phyloP scores from a whole-genome alignment of 2,797 vertebrate genomes.

The Sternarchorhynchus goeldii region DNA sequence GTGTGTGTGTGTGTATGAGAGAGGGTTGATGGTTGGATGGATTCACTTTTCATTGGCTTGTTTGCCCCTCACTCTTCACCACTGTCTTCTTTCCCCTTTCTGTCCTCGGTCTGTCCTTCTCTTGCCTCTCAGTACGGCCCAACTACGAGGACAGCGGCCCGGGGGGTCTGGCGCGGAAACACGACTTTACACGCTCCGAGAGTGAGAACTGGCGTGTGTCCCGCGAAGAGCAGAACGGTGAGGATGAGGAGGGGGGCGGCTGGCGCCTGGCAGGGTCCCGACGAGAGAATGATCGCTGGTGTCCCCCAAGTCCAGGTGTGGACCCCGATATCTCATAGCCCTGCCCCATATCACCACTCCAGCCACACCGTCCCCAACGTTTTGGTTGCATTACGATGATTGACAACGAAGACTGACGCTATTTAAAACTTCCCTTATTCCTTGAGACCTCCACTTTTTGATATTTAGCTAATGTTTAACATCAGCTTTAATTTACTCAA shows the following conservation, averaged over 20 bases:
- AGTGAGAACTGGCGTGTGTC: constrained; percentile 95
- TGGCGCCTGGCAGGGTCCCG: constrained; percentile 86
- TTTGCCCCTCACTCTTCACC: not conserved
- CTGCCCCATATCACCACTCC: too few relatives aligned
- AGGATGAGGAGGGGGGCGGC: constrained; percentile 89
- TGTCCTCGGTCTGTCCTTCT: constrained; percentile 3
- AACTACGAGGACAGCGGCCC: constrained; percentile 90
- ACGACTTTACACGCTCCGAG: constrained; percentile 95
- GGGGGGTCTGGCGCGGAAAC: constrained; percentile 81
- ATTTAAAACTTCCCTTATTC: too few relatives aligned
- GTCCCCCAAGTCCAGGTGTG: constrained; percentile 91
- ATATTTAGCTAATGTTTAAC: too few relatives aligned
- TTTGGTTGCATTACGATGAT: too few relatives aligned
- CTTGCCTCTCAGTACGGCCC: constrained; percentile 79
- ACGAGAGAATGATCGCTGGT: constrained; percentile 89
- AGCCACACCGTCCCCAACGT: too few relatives aligned
- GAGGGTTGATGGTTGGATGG: too few relatives aligned
- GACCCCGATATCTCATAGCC: not conserved
- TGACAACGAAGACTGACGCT: too few relatives aligned
- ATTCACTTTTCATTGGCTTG: not conserved
- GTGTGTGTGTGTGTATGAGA: too few relatives aligned
- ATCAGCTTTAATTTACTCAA: too few relatives aligned
- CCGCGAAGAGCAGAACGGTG: constrained; percentile 94
- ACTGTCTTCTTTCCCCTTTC: not conserved
- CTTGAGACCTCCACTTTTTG: too few relatives aligned